Evolutionary conservation across 1,140 invertebrate genomes (phyloP), one percentile per base, ranked within the genome.

Genomic region (Zaprionus camerounensis): DNA sequence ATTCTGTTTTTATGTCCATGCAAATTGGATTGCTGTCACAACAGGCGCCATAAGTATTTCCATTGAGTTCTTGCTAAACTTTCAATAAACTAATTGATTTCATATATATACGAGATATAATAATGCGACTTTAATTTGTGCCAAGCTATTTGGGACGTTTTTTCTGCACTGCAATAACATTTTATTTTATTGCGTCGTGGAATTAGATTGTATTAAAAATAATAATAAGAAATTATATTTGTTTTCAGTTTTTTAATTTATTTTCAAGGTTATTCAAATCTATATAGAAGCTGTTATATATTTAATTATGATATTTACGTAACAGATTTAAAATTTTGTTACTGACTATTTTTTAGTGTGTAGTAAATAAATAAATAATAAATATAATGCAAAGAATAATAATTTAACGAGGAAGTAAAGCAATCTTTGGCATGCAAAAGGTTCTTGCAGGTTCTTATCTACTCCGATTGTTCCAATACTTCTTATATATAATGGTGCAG

Each of bases 121-220:
- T 28, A 26, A 56, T 46, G 41, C 3, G 24, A 24, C 31, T 56
- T 56, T 51, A 51, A 56, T 56, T 56, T 56, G 53, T n/a, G 24
- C 7, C 24, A 49, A 31, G 22, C 31, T 13, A 46, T 22, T n/a
- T 15, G 20, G 28, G 7, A 36, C 12, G 9, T 22, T 53, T 24
- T 36, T 51, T 65, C 31, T 11, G 31, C 31, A 34, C 3, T 46
- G 41, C n/a, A 46, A 17, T 17, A 17, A 17, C 17, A 46, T 46
- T 46, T 46, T 7, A 9, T 1, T 17, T 17, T 46, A 46, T 46
- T 46, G 41, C 41, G 41, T 46, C n/a, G 41, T 17, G 5, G n/a
- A 44, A 17, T 44, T 51, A 24, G 46, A 51, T 51, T 64, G 31
- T 24, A 20, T 44, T 44, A 41, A n/a, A n/a, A n/a, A n/a, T 26